Evolutionary conservation across 2,797 vertebrate genomes (phyloP), one percentile per base, ranked within the genome.

Genomic region (Gymnothorax reevesii): DNA sequence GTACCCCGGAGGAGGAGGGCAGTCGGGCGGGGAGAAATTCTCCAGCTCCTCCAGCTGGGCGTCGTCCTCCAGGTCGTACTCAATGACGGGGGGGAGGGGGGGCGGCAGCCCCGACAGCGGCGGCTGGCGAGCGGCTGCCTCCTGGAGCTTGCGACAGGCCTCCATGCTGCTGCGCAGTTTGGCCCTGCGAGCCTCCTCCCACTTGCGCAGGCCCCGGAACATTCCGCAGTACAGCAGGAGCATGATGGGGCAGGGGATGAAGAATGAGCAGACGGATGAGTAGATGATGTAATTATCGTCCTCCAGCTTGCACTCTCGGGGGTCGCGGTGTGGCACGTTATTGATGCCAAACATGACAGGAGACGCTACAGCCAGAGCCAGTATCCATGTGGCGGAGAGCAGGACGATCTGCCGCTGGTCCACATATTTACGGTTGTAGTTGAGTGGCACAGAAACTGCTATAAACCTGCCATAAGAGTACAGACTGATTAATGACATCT

Each of bases 221-320:
- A 99, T 98, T 85, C 97, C 97, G 5, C 95, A 97, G 94, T 98
- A 99, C 27, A 99, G 97, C 90, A 99, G 93, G 90, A 99, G 92
- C 98, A 98, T 98, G 93, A 99, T 94, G 13, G 98, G 98, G 87
- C 98, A 99, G 15, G 98, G 98, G 90, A 99, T 96, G 92, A 99
- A 98, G 95, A 99, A 99, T 89, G 98, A 99, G 92, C 98, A 99
- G 88, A 98, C 94, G 8, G 98, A 99, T 8, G 98, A 99, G 90
- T 97, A 99, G 79, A 99, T 89, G 0, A 99, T 94, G 57, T 98
- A 99, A 93, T 96, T 96, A 87, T 96, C 90, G 88, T 97, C 96
- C 92, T 99, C 98, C 89, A 99, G 95, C 89, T 97, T 97, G 89
- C 98, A 99, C 91, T 96, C 94, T 1, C 87, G 90, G 59, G 97